These are phyloP conservation scores for Macroramphosus scolopax DNA, from an alignment of 2,797 vertebrate species.

Conservation along the genomic window DNA sequence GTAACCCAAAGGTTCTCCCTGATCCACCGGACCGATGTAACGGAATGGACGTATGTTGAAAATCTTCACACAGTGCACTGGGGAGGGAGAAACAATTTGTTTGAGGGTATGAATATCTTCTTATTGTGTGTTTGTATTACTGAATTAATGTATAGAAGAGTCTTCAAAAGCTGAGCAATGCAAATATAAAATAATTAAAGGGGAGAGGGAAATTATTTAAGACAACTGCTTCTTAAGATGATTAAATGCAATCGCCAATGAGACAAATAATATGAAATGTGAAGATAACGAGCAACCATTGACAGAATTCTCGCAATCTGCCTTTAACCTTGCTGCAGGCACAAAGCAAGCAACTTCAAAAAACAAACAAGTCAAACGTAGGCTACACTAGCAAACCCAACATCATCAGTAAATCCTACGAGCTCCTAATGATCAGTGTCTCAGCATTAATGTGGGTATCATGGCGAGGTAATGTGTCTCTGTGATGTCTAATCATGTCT, in stretches of 20 bases:
- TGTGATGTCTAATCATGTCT: conserved; percentile 68
- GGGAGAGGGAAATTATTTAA: too few species aligned
- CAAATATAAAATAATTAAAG: too few species aligned
- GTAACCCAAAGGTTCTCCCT: conserved; percentile 74
- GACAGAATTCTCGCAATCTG: neutral
- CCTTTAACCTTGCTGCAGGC: neutral
- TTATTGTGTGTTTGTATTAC: too few species aligned
- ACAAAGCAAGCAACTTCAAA: conserved; percentile 14
- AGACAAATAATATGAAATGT: too few species aligned
- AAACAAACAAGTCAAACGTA: conserved; percentile 47
- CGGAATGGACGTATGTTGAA: conserved; percentile 79
- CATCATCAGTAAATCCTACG: conserved; percentile 38
- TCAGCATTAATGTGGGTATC: conserved; percentile 50
- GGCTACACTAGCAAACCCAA: conserved; percentile 16
- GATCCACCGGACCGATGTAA: conserved; percentile 68
- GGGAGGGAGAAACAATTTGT: neutral
- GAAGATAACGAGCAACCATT: too few species aligned
- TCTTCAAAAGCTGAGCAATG: too few species aligned
- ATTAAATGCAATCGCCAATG: too few species aligned
- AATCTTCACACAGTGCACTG: conserved; percentile 82
- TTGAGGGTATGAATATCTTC: too few species aligned
- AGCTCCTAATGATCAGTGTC: conserved; percentile 49
- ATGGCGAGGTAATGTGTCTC: conserved; percentile 54
- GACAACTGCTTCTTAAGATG: too few species aligned
- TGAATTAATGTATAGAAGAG: too few species aligned